Base-by-base conservation (phyloP, 1,140 invertebrate genomes). In the Drosophila watanabei region DNA sequence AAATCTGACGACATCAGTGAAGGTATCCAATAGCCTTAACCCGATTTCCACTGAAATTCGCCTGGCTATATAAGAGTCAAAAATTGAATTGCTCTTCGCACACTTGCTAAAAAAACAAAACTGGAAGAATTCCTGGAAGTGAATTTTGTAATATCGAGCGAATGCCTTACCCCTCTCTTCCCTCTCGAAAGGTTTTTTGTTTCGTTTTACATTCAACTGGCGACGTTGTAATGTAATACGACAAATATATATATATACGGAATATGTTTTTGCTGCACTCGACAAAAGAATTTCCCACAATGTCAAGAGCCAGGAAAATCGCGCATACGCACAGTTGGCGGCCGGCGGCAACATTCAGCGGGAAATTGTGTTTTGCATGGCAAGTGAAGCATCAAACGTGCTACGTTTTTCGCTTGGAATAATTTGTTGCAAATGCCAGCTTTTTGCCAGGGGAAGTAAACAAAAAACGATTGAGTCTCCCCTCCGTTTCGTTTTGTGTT, bases 241-340 rank as follows among this genome's bases (percentile, higher is more conserved):
- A 28, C 41, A 20, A 33, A 73, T 28, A 43, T 41, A 46, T 14
- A 20, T 32, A 63, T 59, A 45, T 30, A n/a, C 32, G 13, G 24
- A 52, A 54, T 30, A 24, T 24, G 37, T 80, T 87, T 83, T 62
- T 78, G 84, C 84, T 87, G 84, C 85, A 77, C 66, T 87, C 80
- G 61, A 78, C 72, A 89, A 73, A 84, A 75, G 68, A 88, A 80
- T 83, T 87, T 83, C 83, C 84, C 84, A 87, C 84, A 88, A 88
- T 87, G 84, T 77, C 84, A 88, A 77, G 56, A 66, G 80, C 64
- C 57, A 49, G 63, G 46, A 60, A 73, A 88, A 89, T 84, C 79
- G 80, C 80, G 77, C 72, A 88, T 87, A 87, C 84, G 84, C 84
- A 88, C 65, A 76, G 85, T 88, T 35, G 70, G 13, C 41, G 52